phyloP scores from a whole-genome alignment of 2,888 invertebrate species.

The Drosophila siamana region DNA sequence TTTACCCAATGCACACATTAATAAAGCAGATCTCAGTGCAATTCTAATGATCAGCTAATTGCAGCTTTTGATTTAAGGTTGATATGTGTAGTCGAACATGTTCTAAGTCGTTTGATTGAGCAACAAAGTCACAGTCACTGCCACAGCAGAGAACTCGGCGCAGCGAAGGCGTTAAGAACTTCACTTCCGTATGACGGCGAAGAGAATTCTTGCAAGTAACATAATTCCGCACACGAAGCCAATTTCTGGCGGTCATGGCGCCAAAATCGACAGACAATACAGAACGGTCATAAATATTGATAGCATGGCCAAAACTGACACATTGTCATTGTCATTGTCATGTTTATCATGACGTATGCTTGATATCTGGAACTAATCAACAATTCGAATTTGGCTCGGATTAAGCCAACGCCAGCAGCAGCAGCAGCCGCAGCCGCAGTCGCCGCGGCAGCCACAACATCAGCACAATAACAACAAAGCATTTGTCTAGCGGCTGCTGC shows the following conservation, averaged over 20 bases:
- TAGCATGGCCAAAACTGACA: slow-evolving; percentile 31
- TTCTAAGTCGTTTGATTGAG: slow-evolving; percentile 11
- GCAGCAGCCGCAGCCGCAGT: no score
- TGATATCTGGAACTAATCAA: slow-evolving; percentile 61
- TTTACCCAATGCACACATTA: slow-evolving; percentile 29
- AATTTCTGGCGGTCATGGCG: slow-evolving; percentile 43
- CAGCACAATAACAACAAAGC: slow-evolving; percentile 36
- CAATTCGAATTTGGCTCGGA: slow-evolving; percentile 48
- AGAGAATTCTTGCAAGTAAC: slow-evolving; percentile 37
- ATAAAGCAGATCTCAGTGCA: slow-evolving; percentile 13
- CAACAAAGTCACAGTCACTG: no score
- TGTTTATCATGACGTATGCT: slow-evolving; percentile 68
- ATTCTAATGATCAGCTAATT: slow-evolving; percentile 60
- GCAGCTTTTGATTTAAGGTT: slow-evolving; percentile 21
- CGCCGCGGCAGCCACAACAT: slow-evolving; percentile 5
- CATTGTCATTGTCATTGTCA: slow-evolving; percentile 57
- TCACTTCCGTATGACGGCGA: slow-evolving; percentile 42
- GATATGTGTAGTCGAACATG: neutral
- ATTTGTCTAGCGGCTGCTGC: slow-evolving; percentile 10
- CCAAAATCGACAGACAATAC: slow-evolving; percentile 23
- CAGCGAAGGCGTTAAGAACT: slow-evolving; percentile 2
- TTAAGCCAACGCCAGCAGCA: slow-evolving; percentile 10
- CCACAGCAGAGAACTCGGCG: neutral
- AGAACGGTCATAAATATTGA: slow-evolving; percentile 13
- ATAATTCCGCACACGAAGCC: slow-evolving; percentile 35